Base-by-base conservation (phyloP, 2,797 vertebrate genomes). In the Acanthurus tractus region DNA sequence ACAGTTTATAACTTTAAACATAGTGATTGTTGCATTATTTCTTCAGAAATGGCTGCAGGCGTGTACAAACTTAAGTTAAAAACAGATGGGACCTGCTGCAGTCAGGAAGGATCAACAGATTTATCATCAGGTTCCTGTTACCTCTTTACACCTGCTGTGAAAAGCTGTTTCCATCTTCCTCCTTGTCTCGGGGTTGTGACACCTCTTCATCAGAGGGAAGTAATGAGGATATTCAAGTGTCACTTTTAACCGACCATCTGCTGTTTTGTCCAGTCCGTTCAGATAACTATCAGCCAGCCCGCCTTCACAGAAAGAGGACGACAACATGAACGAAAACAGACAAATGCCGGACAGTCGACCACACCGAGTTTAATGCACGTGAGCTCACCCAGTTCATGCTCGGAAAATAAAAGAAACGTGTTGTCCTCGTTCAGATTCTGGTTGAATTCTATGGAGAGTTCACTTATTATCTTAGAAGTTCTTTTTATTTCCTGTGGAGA, bases 161-260 rank as follows among this genome's bases (percentile, higher is more conserved):
- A 99, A 99, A 61, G 97, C 96, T 3, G 68, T 90, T 92, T 99
- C 97, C 96, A 98, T 96, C 90, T 93, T 97, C 84, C 93, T 96
- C 88, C 98, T 95, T 15, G 96, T 99, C 90, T 98, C 97, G 1
- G 97, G 95, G 80, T 97, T 84, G 81, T 96, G 94, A 84, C 97
- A 99, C 76, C 97, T 96, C 92, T 99, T 98, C 96, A 99, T 96
- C 87, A 98, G 86, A 18, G 97, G 97, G 90, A 95, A 97, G 92
- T 99, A 98, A 87, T 98, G 97, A 3, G 97, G 97, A 90, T 99
- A 99, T 56, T 96, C 96, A 65, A 99, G 94, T 1, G 97, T 98
- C 73, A 99, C 93, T 84, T 95, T 96, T 63, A 96, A 97, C 49
- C 75, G 94, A 10, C 94, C 93, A 20, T 94, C 91, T 36, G 87